Evolutionary conservation across 2,888 invertebrate species (phyloP).

Genomic region (Bombylius discolor): DNA sequence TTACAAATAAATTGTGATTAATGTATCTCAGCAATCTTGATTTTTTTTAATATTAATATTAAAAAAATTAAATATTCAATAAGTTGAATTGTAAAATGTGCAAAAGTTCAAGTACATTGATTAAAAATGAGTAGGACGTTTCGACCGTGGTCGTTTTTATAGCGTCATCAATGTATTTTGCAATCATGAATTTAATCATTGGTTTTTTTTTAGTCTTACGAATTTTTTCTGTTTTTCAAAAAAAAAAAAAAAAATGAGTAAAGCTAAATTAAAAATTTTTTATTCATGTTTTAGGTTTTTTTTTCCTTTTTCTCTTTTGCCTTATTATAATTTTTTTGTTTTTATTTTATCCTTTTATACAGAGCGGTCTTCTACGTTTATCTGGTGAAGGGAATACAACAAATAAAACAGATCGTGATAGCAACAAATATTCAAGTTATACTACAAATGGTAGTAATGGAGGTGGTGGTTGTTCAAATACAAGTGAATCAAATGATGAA

Average conservation of each 20-base stretch:
- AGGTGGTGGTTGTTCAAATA: not conserved
- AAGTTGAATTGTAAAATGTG: too few relatives aligned
- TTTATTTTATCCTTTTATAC: not conserved
- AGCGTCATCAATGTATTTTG: too few relatives aligned
- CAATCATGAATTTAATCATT: too few relatives aligned
- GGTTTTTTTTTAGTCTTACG: too few relatives aligned
- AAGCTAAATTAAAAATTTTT: too few relatives aligned
- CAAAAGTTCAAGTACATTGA: too few relatives aligned
- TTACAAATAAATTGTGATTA: not conserved
- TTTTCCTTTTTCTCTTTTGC: not conserved
- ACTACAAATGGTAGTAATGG: not conserved
- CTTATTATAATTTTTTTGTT: not conserved
- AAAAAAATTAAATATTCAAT: too few relatives aligned
- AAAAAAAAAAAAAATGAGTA: too few relatives aligned
- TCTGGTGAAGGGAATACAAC: slow-evolving; percentile 5
- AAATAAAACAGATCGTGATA: slow-evolving; percentile 11
- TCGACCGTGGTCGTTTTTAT: too few relatives aligned
- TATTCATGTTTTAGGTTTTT: too few relatives aligned
- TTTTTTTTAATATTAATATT: not conserved
- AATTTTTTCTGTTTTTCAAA: too few relatives aligned
- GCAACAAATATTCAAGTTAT: slow-evolving; percentile 11
- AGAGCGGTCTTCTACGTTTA: slow-evolving; percentile 9
- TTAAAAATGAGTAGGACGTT: too few relatives aligned
- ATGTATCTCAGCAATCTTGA: not conserved
- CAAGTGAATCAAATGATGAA: slow-evolving; percentile 20